These are phyloP conservation scores for Perognathus longimembris DNA, from an alignment of 2,113 vertebrate species.

Conservation along the genomic window DNA sequence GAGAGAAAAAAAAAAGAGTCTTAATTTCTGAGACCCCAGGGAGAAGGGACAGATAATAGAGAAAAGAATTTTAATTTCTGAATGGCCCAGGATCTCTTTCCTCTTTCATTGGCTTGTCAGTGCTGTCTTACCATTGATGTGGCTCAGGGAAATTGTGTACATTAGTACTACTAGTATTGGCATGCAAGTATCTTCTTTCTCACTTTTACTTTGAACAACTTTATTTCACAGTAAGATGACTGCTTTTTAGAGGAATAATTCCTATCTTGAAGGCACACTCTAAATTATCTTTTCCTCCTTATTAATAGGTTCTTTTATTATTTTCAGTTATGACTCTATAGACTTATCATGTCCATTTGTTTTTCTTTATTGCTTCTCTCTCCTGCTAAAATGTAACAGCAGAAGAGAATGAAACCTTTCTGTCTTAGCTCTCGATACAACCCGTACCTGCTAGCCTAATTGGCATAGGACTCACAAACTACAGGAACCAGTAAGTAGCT, in stretches of 20 bases:
- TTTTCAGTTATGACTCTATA: conserved; percentile 8
- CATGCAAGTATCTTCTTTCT: neutral
- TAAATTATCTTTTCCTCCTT: neutral
- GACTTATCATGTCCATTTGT: neutral
- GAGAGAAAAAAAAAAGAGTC: neutral
- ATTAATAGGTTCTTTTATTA: neutral
- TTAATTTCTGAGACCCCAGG: neutral
- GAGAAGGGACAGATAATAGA: neutral
- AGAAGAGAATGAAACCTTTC: neutral
- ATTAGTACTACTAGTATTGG: neutral
- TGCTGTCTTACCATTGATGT: neutral
- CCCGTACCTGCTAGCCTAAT: neutral
- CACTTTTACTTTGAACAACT: neutral
- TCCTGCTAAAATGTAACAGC: neutral
- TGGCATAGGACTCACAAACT: too few relatives aligned
- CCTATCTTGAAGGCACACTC: neutral
- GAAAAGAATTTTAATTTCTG: neutral
- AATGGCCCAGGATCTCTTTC: neutral
- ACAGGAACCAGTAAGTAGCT: neutral
- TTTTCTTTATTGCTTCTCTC: neutral
- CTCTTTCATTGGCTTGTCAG: neutral
- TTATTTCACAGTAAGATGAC: neutral
- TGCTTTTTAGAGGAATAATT: conserved; percentile 7
- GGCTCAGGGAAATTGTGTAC: neutral
- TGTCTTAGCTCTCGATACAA: conserved; percentile 6